A percentile compares a stretch with the other conserved stretches of the same genome.
phyloP scores from a whole-genome alignment of 1,140 invertebrate species.

The Drosophila neocordata region DNA sequence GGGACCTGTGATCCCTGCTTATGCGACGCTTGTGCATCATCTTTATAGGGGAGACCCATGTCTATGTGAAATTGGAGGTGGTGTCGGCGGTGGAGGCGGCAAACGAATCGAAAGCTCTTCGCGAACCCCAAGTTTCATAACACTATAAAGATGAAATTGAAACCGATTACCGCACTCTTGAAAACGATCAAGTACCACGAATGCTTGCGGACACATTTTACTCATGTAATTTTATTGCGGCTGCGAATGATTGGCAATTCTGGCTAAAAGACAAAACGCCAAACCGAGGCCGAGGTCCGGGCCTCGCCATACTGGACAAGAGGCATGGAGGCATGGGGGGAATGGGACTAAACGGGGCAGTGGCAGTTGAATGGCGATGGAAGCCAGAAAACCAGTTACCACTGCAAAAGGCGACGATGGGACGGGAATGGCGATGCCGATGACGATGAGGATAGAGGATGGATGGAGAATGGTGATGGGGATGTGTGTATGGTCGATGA shows the following conservation, averaged over 20 bases:
- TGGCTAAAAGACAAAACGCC: conserved; percentile 75
- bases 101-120: conserved; percentile 43
- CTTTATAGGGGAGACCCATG: too few species aligned
- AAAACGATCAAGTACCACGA: conserved; percentile 80
- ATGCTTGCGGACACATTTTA: conserved; percentile 80
- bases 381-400: conserved; percentile 67
- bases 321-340: neutral
- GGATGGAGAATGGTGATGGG: neutral
- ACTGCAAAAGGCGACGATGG: conserved; percentile 34
- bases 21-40: conserved; percentile 15
- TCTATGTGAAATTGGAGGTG: conserved; percentile 29
- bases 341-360: neutral
- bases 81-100: conserved; percentile 18
- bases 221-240: conserved; percentile 80
- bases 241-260: conserved; percentile 78
- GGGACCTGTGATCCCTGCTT: neutral
- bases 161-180: conserved; percentile 82
- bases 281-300: conserved; percentile 10
- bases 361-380: conserved; percentile 9
- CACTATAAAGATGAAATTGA: conserved; percentile 81
- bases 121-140: conserved; percentile 67
- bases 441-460: conserved; percentile 12
- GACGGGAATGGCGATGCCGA: conserved; percentile 15
- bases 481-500: conserved; percentile 22
- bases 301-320: neutral